Evolutionary conservation across 2,113 vertebrate genomes (phyloP).

Genomic region (Trematomus loennbergii): DNA sequence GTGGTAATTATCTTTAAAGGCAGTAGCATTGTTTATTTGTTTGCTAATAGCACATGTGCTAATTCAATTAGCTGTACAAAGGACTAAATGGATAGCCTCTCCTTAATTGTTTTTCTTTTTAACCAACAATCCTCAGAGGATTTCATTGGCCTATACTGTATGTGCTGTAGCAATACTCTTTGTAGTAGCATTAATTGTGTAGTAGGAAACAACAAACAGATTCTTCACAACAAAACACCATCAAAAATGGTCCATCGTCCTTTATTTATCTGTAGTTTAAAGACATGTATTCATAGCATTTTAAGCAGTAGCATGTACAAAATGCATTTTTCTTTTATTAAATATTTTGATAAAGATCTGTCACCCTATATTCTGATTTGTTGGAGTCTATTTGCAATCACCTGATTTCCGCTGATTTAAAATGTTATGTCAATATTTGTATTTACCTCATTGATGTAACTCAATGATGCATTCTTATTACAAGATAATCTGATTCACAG

Average conservation of each 20-base stretch:
- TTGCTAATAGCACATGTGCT: not conserved
- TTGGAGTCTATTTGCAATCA: not conserved
- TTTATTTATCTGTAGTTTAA: not conserved
- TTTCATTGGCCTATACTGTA: not conserved
- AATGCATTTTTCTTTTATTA: not conserved
- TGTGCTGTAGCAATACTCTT: conserved; percentile 3
- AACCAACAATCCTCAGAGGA: conserved; percentile 26
- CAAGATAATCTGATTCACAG: conserved; percentile 41
- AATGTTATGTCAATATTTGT: not conserved
- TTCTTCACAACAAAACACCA: not conserved
- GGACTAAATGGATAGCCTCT: conserved; percentile 8
- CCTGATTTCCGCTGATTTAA: not conserved
- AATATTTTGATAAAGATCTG: not conserved
- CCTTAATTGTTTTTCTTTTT: conserved; percentile 12
- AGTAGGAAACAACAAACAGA: not conserved
- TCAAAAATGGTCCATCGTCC: not conserved
- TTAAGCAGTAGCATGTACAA: not conserved
- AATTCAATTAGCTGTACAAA: conserved; percentile 22
- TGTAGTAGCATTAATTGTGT: conserved; percentile 16
- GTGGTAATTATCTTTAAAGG: conserved; percentile 3
- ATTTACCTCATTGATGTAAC: not conserved
- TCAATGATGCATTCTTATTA: conserved; percentile 11
- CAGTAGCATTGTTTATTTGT: not conserved
- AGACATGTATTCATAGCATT: not conserved
- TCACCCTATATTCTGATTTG: not conserved